These are phyloP conservation scores for Pocillopora damicornis DNA, from an alignment of 64 coral and sea anemone species.

Conservation along the genomic window DNA sequence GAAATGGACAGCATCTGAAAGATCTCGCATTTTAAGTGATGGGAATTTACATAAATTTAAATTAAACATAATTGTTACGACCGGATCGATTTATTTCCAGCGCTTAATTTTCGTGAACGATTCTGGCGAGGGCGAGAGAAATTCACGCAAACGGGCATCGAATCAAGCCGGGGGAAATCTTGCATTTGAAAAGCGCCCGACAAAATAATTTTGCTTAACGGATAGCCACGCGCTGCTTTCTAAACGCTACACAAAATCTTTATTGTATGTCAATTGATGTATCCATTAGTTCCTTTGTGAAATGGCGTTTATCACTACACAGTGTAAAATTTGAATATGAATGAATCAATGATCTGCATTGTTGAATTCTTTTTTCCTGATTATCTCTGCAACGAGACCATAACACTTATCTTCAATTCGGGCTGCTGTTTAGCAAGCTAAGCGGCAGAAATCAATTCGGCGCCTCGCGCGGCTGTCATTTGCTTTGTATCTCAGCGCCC, in stretches of 20 bases:
- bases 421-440: constrained; percentile 7
- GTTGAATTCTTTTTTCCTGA: constrained; percentile 89
- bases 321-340: constrained; percentile 94
- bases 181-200: neutral
- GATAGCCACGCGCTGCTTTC: constrained; percentile 32
- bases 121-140: constrained; percentile 16
- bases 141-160: neutral
- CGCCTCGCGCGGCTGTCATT: neutral
- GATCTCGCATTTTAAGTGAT: constrained; percentile 71
- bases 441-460: constrained; percentile 30
- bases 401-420: constrained; percentile 24
- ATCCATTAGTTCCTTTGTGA: constrained; percentile 81
- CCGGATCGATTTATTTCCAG: constrained; percentile 64
- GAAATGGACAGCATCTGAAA: constrained; percentile 70
- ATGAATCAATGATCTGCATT: constrained; percentile 80
- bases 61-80: constrained; percentile 85
- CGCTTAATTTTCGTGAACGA: constrained; percentile 50
- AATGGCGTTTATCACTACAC: constrained; percentile 72
- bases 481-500: neutral
- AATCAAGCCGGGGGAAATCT: neutral
- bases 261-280: constrained; percentile 89
- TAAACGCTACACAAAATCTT: constrained; percentile 89
- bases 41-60: constrained; percentile 89
- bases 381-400: constrained; percentile 57
- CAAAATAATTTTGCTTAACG: constrained; percentile 49